Evolutionary conservation across 2,113 vertebrate species (phyloP), one percentile per base, ranked within the genome.

Genomic region (Oreochromis spilurus): DNA sequence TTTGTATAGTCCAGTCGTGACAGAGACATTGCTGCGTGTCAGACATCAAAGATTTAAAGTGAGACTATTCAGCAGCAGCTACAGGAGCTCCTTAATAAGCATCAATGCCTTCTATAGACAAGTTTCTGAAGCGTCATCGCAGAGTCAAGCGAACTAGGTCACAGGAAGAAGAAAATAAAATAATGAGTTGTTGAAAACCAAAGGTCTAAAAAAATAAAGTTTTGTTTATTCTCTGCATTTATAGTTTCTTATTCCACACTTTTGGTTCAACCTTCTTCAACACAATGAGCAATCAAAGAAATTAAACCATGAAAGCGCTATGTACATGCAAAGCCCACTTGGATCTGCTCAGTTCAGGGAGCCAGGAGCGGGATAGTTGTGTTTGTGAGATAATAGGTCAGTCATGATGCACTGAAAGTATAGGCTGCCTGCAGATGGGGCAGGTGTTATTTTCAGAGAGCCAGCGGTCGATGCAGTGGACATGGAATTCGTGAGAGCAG

Each of bases 381-480:
- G 81, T 87, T 67, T 87, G n/a, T 65, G 50, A 88, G 90, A 55
- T 77, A 83, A 67, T 40, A 43, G 85, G 93, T 97, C 96, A 97
- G 92, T 95, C 96, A 67, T 95, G 96, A 82, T 95, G 96, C 83
- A 91, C 90, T 57, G 96, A 85, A 10, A 97, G 95, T 29, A 98
- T 97, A 81, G 97, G 97, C 92, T 98, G 97, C 93, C 98, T 96
- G 94, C 98, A 99, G 91, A 99, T 97, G 4, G 98, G 98, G 89
- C 98, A 99, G 84, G 98, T 98, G 92, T 98, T 98, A 94, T 98
- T 99, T 92, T 99, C 98, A 9, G 98, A 99, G 84, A 99, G 97
- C 98, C 98, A 99, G 84, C 97, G 97, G 93, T 99, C 98, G 6
- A 99, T 99, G 93, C 98, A 99, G 83, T 99, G 98, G 91, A 99